Percentiles rank a stretch among this genome's conserved stretches.
These are phyloP conservation scores for Megaceryle alcyon DNA, from an alignment of 2,797 vertebrate species.

Conservation along the genomic window DNA sequence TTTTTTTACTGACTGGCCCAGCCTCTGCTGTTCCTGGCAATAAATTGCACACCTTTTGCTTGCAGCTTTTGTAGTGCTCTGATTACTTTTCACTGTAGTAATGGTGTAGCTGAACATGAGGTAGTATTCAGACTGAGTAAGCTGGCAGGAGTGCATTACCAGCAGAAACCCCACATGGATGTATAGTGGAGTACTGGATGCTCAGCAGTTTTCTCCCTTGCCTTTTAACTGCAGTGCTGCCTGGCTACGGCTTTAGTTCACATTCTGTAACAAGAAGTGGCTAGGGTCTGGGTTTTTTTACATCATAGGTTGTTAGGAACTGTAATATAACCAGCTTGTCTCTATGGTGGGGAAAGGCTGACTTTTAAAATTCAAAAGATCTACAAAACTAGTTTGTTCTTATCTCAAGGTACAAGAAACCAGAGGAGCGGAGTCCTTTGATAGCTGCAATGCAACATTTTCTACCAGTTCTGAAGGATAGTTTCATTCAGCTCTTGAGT, in stretches of 20 bases:
- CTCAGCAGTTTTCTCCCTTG: background rate
- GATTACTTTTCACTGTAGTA: background rate
- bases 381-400: slow-evolving; percentile 60
- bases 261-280: background rate
- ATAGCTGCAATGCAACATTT: slow-evolving; percentile 99
- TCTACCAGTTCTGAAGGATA: slow-evolving; percentile 95
- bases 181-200: background rate
- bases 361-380: background rate
- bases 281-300: background rate
- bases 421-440: slow-evolving; percentile 93
- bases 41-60: background rate
- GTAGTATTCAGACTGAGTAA: background rate
- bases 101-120: background rate
- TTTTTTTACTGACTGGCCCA: background rate
- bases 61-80: background rate
- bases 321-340: background rate
- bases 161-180: background rate
- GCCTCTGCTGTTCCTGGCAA: background rate
- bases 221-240: background rate
- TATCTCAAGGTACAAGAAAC: slow-evolving; percentile 93
- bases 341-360: background rate
- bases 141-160: background rate
- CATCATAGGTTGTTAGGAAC: background rate
- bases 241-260: background rate
- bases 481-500: slow-evolving; percentile 93